Evolutionary conservation across 2,113 vertebrate species (phyloP).

Genomic region (Trogon melanurus): DNA sequence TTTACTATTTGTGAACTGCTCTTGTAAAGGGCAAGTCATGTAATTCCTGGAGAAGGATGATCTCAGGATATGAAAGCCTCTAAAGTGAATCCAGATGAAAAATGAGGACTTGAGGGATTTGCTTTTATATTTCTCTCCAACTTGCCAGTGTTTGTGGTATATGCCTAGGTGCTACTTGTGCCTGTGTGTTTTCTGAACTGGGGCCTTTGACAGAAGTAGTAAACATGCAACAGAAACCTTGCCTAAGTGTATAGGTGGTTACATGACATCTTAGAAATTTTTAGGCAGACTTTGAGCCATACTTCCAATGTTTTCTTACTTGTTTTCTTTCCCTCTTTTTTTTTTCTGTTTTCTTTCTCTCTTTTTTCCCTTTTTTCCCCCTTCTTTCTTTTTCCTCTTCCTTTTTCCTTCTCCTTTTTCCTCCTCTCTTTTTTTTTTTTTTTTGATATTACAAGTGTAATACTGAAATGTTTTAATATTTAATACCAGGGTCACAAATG

Average conservation of each 20-base stretch:
- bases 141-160: not conserved
- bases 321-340: too few species aligned
- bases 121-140: not conserved
- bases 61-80: conserved; percentile 22
- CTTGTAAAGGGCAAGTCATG: not conserved
- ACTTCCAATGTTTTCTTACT: not conserved
- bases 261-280: not conserved
- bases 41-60: conserved; percentile 24
- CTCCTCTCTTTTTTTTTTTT: too few species aligned
- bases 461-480: too few species aligned
- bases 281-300: not conserved
- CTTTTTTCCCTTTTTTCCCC: too few species aligned
- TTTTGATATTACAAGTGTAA: too few species aligned
- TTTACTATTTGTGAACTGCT: conserved; percentile 7
- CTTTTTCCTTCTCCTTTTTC: too few species aligned
- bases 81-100: conserved; percentile 31
- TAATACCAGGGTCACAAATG: not conserved
- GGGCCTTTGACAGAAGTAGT: not conserved
- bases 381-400: too few species aligned
- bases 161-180: not conserved
- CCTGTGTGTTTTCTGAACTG: not conserved
- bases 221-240: not conserved
- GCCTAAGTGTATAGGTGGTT: not conserved
- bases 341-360: not conserved
- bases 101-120: not conserved